Conservation (phyloP, 2,113 vertebrate genomes). For the Rhadina sibilatrix region DNA sequence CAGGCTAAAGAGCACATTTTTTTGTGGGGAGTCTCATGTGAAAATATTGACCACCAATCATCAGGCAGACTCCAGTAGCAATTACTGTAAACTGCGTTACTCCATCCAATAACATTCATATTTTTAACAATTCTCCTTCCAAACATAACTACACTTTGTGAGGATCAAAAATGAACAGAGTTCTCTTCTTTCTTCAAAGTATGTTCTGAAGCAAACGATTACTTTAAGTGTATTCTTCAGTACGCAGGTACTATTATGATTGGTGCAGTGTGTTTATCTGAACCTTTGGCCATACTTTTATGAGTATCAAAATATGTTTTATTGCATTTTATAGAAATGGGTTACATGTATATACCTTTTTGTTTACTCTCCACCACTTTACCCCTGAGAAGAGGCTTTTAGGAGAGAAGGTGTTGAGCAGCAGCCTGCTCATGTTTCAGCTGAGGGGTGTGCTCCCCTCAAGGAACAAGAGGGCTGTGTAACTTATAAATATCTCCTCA, state of each 20-base stretch:
- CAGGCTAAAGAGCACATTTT: conserved; percentile 39
- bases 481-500: conserved; percentile 55
- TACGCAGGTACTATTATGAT: background rate
- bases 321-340: background rate
- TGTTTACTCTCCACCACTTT: background rate
- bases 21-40: conserved; percentile 8
- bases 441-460: conserved; percentile 25
- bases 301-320: conserved; percentile 9
- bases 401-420: background rate
- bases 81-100: conserved; percentile 52
- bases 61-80: conserved; percentile 18
- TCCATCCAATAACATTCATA: conserved; percentile 54
- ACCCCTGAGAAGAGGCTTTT: background rate
- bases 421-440: background rate
- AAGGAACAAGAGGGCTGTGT: conserved; percentile 33
- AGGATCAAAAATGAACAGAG: conserved; percentile 56
- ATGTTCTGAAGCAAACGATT: conserved; percentile 19
- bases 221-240: conserved; percentile 34
- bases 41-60: conserved; percentile 33
- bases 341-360: background rate
- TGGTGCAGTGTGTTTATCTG: conserved; percentile 3
- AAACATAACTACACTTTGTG: conserved; percentile 52
- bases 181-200: conserved; percentile 24
- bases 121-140: conserved; percentile 38
- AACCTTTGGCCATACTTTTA: conserved; percentile 16